Evolutionary conservation across 2,797 vertebrate species (phyloP).

Genomic region (Melanotaenia boesemani): DNA sequence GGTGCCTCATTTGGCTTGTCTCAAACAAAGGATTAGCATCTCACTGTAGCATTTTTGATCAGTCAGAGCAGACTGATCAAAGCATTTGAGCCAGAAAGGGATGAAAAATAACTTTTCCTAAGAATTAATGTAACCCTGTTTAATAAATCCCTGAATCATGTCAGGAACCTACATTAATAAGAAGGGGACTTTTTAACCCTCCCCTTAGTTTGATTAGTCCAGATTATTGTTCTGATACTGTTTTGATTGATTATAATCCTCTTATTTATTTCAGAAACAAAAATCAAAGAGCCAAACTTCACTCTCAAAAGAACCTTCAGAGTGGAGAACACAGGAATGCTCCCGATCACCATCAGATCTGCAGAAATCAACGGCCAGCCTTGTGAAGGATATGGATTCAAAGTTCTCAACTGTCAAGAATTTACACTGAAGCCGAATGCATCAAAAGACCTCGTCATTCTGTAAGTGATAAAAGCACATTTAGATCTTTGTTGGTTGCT

Average conservation of each 20-base stretch:
- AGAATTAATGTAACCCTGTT: background rate
- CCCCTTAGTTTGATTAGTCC: no score
- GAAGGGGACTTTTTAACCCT: no score
- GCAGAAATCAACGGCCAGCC: constrained; percentile 93
- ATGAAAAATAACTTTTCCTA: background rate
- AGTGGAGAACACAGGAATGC: constrained; percentile 94
- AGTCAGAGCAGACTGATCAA: background rate
- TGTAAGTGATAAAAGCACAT: constrained; percentile 85
- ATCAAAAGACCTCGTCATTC: constrained; percentile 95
- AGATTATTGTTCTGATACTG: background rate
- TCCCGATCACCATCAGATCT: constrained; percentile 89
- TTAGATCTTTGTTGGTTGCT: no score
- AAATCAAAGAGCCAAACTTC: constrained; percentile 94
- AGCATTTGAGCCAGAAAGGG: background rate
- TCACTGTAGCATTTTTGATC: background rate
- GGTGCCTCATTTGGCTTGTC: constrained; percentile 6
- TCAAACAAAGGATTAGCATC: constrained; percentile 1
- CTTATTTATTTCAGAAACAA: constrained; percentile 82
- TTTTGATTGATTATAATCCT: background rate
- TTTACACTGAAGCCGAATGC: constrained; percentile 94
- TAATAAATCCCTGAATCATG: background rate
- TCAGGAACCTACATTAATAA: background rate
- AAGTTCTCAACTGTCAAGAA: constrained; percentile 96
- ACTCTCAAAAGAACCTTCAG: constrained; percentile 93
- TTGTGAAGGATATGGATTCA: constrained; percentile 98